phyloP scores from a whole-genome alignment of 2,888 invertebrate genomes.

The Diaprepes abbreviatus region DNA sequence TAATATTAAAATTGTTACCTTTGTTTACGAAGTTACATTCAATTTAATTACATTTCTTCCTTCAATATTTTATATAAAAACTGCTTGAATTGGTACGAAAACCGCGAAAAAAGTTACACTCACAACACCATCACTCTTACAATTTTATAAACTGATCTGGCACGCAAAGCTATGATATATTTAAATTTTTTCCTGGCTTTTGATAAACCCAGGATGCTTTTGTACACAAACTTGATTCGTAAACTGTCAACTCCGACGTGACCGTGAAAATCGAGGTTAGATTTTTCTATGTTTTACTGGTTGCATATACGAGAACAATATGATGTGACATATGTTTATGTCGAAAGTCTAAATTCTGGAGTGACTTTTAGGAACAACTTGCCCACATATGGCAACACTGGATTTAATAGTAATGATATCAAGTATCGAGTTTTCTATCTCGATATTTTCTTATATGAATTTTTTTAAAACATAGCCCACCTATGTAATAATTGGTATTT shows the following conservation, averaged over 20 bases:
- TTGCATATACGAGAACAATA: slow-evolving; percentile 22
- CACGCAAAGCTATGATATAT: background rate
- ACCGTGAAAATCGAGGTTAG: background rate
- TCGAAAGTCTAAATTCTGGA: background rate
- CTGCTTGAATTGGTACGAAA: background rate
- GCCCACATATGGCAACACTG: background rate
- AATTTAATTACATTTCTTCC: slow-evolving; percentile 23
- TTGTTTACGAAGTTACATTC: slow-evolving; percentile 5
- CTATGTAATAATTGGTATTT: too few species aligned
- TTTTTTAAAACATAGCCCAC: too few species aligned
- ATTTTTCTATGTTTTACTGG: background rate
- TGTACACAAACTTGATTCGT: background rate
- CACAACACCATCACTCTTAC: slow-evolving; percentile 11
- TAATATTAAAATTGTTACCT: slow-evolving; percentile 16
- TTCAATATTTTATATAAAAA: background rate
- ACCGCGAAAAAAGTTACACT: background rate
- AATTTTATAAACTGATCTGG: background rate
- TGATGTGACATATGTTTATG: too few species aligned
- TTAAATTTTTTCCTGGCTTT: background rate
- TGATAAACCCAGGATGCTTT: background rate
- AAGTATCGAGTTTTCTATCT: too few species aligned
- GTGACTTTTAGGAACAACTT: background rate
- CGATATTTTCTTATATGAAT: too few species aligned
- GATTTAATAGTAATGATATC: too few species aligned
- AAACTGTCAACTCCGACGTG: slow-evolving; percentile 8